phyloP scores from a whole-genome alignment of 2,797 vertebrate genomes.

The Aeoliscus strigatus region DNA sequence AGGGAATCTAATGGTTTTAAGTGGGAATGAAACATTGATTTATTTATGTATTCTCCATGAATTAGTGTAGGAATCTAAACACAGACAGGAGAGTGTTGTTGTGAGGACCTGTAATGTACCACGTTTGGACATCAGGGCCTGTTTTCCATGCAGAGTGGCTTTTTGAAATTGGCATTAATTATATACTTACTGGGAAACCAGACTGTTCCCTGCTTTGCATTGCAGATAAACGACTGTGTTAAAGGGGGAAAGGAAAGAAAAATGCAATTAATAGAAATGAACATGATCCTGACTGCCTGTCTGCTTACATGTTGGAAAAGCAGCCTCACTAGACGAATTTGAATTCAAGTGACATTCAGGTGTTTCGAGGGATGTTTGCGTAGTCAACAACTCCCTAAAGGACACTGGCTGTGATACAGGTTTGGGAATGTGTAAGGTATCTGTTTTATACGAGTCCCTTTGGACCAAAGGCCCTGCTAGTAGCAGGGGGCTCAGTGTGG shows the following conservation, averaged over 20 bases:
- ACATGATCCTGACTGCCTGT: constrained; percentile 58
- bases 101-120: constrained; percentile 65
- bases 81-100: constrained; percentile 72
- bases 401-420: no score
- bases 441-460: no score
- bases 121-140: constrained; percentile 66
- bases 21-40: constrained; percentile 77
- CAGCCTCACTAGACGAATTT: no score
- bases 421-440: no score
- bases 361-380: no score
- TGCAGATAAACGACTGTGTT: constrained; percentile 74
- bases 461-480: no score
- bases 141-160: constrained; percentile 80
- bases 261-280: constrained; percentile 75
- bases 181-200: constrained; percentile 76
- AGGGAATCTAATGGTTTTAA: constrained; percentile 74
- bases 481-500: no score
- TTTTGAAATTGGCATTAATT: constrained; percentile 83
- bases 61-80: constrained; percentile 82
- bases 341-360: no score
- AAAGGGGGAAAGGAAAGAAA: constrained; percentile 44
- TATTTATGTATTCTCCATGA: constrained; percentile 83
- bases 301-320: constrained; percentile 45
- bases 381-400: no score
- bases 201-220: constrained; percentile 76